A percentile compares a stretch with the other conserved stretches of the same genome.
Conservation (phyloP, 1,140 invertebrate genomes). For the Octopus bimaculoides region DNA sequence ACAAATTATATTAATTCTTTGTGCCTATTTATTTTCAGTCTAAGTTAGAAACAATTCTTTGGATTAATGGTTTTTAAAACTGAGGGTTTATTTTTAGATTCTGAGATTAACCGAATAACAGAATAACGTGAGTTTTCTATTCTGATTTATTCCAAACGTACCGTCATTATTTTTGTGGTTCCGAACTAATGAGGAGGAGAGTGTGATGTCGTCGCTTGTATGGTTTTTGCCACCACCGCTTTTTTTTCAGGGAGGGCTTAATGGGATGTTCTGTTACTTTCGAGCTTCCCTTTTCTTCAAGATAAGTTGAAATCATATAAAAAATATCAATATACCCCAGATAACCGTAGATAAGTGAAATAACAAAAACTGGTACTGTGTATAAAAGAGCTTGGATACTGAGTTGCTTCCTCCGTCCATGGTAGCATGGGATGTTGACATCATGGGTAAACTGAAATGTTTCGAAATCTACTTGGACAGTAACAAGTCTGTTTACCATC, state of each 20-base stretch:
- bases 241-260: neutral
- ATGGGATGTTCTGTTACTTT: neutral
- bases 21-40: no score
- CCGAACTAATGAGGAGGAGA: neutral
- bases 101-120: no score
- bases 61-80: no score
- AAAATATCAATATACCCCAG: slow-evolving; percentile 17
- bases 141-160: neutral
- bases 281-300: neutral
- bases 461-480: slow-evolving; percentile 58
- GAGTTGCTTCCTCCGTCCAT: neutral
- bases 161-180: neutral
- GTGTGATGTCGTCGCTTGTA: neutral
- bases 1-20: no score
- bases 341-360: neutral
- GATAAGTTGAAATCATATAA: no score
- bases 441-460: slow-evolving; percentile 60
- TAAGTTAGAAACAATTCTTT: no score
- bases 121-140: no score
- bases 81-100: no score
- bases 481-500: slow-evolving; percentile 59
- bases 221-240: neutral
- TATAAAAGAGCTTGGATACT: slow-evolving; percentile 15
- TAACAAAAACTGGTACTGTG: slow-evolving; percentile 12
- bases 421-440: slow-evolving; percentile 19